Base-by-base conservation (phyloP, 2,113 vertebrate species). In the Catharus bicknelli region DNA sequence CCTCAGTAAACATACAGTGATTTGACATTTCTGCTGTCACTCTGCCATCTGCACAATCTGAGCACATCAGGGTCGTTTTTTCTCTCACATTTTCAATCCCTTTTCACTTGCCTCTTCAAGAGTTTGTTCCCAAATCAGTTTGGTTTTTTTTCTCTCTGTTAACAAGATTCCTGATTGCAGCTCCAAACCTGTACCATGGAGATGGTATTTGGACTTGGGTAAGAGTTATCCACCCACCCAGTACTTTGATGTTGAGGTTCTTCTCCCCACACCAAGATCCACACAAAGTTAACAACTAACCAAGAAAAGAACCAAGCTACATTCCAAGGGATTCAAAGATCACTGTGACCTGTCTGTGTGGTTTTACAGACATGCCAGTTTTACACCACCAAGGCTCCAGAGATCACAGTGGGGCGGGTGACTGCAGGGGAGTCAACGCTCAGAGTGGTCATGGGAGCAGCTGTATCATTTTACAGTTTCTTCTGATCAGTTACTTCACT, bases 241-340 rank as follows among this genome's bases (percentile, higher is more conserved):
- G 29, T 8, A 30, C 27, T 43, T 12, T 1, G 6, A 53, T 38
- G 42, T 20, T 32, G 62, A 38, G 51, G 27, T 42, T 48, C 69
- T 30, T 81, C 42, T 48, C 61, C 72, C n/a, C 45, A 73, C 11
- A 48, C 51, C 50, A 76, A 77, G 81, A 73, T n/a, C 47, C 55
- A n/a, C 11, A n/a, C 25, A 50, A 64, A 93, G 79, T 74, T 83
- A 93, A 88, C 79, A 83, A 45, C 50, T 57, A 91, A 68, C 40
- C 5, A 5, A n/a, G 63, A 23, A 8, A 45, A 68, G 62, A 69
- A 21, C 32, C 45, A 62, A 51, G 29, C 48, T 25, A 7, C 2
- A 15, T 91, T 89, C 69, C 81, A 67, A 77, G 64, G 48, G 55
- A 81, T 62, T 83, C 83, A 86, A 74, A 93, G 89, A 83, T 63